Percentiles rank a stretch among this genome's conserved stretches.
Conservation (phyloP, 2,113 vertebrate species). For the Gila orcuttii region DNA sequence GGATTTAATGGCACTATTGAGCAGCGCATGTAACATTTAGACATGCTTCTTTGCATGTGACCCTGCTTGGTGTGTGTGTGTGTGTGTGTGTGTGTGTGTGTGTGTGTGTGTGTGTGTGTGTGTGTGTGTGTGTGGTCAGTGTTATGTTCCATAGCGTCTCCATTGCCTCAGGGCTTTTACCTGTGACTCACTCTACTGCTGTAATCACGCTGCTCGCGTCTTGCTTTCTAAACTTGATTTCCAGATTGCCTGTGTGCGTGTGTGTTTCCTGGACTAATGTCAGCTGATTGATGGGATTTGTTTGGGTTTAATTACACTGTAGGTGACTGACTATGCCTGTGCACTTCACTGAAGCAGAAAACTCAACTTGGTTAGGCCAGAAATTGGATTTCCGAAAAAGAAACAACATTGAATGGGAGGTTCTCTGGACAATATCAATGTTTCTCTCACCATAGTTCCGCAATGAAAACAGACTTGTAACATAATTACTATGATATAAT, state of each 20-base stretch:
- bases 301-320: constrained; percentile 66
- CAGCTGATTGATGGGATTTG: constrained; percentile 63
- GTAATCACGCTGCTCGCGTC: constrained; percentile 51
- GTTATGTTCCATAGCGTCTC: constrained; percentile 42
- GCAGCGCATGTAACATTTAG: constrained; percentile 16
- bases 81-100: constrained; percentile 26
- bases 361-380: constrained; percentile 58
- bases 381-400: constrained; percentile 59
- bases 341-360: constrained; percentile 61
- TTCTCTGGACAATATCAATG: constrained; percentile 31
- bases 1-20: constrained; percentile 21
- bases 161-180: constrained; percentile 49
- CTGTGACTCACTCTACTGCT: constrained; percentile 56
- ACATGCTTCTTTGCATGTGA: constrained; percentile 30
- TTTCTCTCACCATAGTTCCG: background rate
- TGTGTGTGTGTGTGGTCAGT: constrained; percentile 13
- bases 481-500: constrained; percentile 41
- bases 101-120: constrained; percentile 16
- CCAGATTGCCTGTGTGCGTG: constrained; percentile 25
- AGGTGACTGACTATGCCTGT: constrained; percentile 60
- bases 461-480: constrained; percentile 4
- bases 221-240: constrained; percentile 54
- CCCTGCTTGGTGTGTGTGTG: constrained; percentile 2
- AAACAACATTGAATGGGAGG: constrained; percentile 47
- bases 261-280: constrained; percentile 56